Evolutionary conservation across 1,140 invertebrate species (phyloP), one percentile per base, ranked within the genome.

Genomic region (Zeugodacus cucurbitae): DNA sequence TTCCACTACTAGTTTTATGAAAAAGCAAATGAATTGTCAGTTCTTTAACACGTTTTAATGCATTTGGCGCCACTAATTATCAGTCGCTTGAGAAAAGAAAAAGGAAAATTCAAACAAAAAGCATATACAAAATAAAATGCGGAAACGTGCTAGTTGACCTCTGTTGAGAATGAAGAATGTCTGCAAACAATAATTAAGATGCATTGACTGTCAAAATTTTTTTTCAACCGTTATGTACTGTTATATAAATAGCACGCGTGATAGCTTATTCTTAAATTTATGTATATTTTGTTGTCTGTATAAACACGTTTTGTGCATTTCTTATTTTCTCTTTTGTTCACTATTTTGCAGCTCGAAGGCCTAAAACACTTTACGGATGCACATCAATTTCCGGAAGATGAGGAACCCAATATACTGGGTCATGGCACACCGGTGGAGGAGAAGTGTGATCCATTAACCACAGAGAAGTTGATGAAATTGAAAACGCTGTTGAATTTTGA

Each of bases 341-440:
- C 11, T 34, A 22, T 26, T 70, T 70, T 87, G 29, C 54, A 88
- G 88, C 57, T 74, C 59, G 88, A 88, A 62, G 88, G 88, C 54
- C 88, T 67, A 14, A 87, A 58, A 87, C 62, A 87, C 74, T 64
- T 17, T 41, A 32, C 54, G 20, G 88, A 89, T 74, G 10, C 88
- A 58, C 88, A 93, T 90, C 91, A 93, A 62, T 93, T 93, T 93
- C 92, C 92, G 90, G 91, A 91, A 44, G 90, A 93, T 85, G 92
- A 93, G 90, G 92, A 93, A 88, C 90, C 92, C 37, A 93, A 93
- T 86, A 89, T 93, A 62, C 90, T 93, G 82, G 92, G 92, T 70
- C 92, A 93, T 89, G 92, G 92, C 87, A 91, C 91, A 88, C 64
- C 87, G 14, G 4, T 44, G 26, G 82, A 20, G 17, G 57, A 67